Evolutionary conservation across 2,888 invertebrate genomes (phyloP).

Genomic region (Hirtodrosophila cameraria): DNA sequence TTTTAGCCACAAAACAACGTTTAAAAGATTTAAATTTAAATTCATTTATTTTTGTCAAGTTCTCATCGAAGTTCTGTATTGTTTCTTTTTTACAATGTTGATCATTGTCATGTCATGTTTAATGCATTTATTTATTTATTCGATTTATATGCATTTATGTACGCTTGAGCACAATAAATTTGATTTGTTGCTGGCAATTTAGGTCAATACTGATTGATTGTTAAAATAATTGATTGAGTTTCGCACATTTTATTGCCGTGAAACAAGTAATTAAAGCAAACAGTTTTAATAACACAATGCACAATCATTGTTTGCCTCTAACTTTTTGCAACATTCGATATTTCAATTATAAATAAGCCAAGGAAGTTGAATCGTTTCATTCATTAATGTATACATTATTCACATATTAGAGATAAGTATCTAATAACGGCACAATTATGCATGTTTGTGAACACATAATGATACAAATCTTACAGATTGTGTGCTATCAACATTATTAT

Average conservation of each 20-base stretch:
- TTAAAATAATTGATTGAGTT: slow-evolving; percentile 19
- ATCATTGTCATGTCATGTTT: slow-evolving; percentile 48
- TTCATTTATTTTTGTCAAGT: slow-evolving; percentile 1
- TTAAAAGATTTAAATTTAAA: background rate
- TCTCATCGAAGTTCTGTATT: slow-evolving; percentile 16
- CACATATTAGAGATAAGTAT: background rate
- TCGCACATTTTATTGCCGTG: slow-evolving; percentile 31
- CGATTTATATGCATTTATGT: slow-evolving; percentile 45
- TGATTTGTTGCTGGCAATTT: slow-evolving; percentile 46
- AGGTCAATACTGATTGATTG: slow-evolving; percentile 59
- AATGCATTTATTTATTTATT: slow-evolving; percentile 36
- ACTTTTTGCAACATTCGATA: background rate
- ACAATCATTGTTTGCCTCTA: background rate
- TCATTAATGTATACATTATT: slow-evolving; percentile 9
- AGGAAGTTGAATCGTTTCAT: background rate
- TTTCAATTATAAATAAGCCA: background rate
- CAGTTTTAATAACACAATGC: background rate
- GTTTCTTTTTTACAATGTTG: slow-evolving; percentile 12
- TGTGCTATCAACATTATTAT: slow-evolving; percentile 15
- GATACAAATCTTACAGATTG: slow-evolving; percentile 18
- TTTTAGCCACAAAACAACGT: no score
- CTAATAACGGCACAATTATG: no score
- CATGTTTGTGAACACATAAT: no score
- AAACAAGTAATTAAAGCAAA: slow-evolving; percentile 1
- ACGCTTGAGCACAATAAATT: slow-evolving; percentile 27